A percentile compares a stretch with the other conserved stretches of the same genome.
Evolutionary conservation across 2,113 vertebrate genomes (phyloP).

Genomic region (Oceanites oceanicus): DNA sequence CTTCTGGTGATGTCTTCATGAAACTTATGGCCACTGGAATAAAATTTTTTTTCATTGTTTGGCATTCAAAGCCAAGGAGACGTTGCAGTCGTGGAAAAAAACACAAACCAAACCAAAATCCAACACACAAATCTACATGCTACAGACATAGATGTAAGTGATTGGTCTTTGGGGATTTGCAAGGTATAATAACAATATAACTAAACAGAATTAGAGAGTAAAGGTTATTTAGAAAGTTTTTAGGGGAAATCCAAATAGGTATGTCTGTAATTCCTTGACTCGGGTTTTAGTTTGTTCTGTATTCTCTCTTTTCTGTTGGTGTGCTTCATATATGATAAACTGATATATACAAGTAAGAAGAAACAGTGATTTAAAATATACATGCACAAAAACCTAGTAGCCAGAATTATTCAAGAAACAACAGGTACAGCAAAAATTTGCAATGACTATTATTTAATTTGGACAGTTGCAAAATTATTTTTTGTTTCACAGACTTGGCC

Average conservation of each 20-base stretch:
- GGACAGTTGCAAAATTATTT: background rate
- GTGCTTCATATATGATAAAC: background rate
- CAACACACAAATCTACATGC: rapidly evolving
- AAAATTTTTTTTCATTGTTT: background rate
- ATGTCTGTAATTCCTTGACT: background rate
- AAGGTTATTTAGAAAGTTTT: background rate
- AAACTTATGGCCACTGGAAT: background rate
- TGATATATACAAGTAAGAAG: background rate
- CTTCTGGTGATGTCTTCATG: background rate
- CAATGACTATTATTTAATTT: background rate
- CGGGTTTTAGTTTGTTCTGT: background rate
- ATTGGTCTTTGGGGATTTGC: background rate
- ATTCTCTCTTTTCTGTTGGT: background rate
- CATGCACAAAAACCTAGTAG: rapidly evolving
- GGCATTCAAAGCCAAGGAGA: background rate
- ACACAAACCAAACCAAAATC: background rate
- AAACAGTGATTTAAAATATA: background rate
- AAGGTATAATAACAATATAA: background rate
- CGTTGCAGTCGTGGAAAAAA: background rate
- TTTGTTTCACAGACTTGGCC: background rate
- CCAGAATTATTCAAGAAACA: background rate
- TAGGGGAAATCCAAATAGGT: background rate
- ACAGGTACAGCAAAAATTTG: background rate
- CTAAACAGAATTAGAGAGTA: background rate
- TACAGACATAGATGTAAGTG: background rate